Conservation (phyloP, 2,113 vertebrate genomes). For the Heterocephalus glaber region DNA sequence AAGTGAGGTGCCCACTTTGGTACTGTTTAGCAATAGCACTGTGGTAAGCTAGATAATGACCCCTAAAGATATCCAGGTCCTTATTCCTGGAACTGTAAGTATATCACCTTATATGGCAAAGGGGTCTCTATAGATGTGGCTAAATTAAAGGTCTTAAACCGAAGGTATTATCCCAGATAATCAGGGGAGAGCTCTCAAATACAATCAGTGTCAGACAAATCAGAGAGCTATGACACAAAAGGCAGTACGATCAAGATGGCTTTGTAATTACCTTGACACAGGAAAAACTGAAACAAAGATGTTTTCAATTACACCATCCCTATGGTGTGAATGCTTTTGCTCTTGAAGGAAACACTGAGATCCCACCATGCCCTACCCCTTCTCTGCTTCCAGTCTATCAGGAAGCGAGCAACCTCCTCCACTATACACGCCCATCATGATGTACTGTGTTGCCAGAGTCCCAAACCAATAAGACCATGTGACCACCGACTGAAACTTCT, state of each 20-base stretch:
- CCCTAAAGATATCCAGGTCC: too few species aligned
- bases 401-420: background rate
- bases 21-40: background rate
- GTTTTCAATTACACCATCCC: background rate
- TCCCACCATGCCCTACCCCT: too few species aligned
- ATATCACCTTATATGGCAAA: background rate
- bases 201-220: background rate
- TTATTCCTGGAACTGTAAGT: background rate
- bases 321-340: background rate
- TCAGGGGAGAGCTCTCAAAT: background rate
- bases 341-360: background rate
- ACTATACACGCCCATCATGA: background rate
- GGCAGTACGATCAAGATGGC: background rate
- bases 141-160: background rate
- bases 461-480: background rate
- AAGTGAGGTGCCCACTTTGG: background rate
- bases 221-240: background rate
- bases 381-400: background rate
- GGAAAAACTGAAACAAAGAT: background rate
- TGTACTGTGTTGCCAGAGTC: too few species aligned
- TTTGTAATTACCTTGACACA: background rate
- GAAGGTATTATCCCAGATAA: background rate
- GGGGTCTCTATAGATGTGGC: background rate
- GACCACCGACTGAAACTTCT: background rate
- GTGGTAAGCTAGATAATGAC: background rate